Evolutionary conservation across 2,113 vertebrate genomes (phyloP).

Genomic region (Capreolus pygargus): DNA sequence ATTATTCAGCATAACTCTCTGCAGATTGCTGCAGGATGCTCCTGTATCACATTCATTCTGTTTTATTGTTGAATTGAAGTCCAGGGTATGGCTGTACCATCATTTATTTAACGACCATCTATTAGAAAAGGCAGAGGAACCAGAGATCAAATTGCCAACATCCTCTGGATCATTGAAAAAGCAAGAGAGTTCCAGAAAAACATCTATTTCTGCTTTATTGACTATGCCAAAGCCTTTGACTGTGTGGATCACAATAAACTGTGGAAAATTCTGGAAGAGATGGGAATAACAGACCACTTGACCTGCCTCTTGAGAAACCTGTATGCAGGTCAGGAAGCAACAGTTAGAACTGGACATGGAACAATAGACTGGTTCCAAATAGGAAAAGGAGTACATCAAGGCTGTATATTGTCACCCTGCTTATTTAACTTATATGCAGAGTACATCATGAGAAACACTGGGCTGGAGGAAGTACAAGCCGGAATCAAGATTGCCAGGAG

Average conservation of each 20-base stretch:
- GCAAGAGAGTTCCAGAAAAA: background rate
- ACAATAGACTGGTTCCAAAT: background rate
- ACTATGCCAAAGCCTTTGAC: background rate
- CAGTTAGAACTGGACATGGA: background rate
- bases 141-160: background rate
- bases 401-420: background rate
- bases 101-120: background rate
- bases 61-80: background rate
- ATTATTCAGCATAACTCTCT: background rate
- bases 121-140: background rate
- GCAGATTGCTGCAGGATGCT: background rate
- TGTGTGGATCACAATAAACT: background rate
- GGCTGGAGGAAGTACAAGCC: background rate
- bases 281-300: background rate
- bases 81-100: background rate
- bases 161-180: background rate
- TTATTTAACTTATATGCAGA: background rate
- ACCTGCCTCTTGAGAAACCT: background rate
- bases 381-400: fast-evolving
- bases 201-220: background rate
- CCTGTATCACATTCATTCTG: background rate
- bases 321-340: background rate
- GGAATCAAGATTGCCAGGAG: background rate
- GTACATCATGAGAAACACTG: background rate
- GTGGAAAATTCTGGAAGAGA: background rate